phyloP scores from a whole-genome alignment of 2,888 invertebrate genomes.

The Brachypalpus laphriformis region DNA sequence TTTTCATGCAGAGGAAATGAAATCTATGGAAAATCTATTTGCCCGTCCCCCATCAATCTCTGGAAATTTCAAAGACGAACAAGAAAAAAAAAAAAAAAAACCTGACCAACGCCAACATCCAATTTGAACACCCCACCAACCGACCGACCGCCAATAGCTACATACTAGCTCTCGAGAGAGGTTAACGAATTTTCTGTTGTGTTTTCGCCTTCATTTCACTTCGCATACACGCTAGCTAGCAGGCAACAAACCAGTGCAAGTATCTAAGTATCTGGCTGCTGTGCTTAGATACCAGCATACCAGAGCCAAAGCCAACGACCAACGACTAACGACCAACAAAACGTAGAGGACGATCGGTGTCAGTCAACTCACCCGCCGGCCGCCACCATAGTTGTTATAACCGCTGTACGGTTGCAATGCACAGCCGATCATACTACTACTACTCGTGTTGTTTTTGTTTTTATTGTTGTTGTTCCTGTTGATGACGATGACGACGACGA shows the following conservation, averaged over 20 bases:
- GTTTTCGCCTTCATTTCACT: slow-evolving; percentile 69
- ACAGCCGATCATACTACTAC: slow-evolving; percentile 30
- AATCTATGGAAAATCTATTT: slow-evolving; percentile 5
- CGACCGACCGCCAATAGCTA: slow-evolving; percentile 1
- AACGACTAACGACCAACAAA: slow-evolving; percentile 54
- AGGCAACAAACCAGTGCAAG: slow-evolving; percentile 50
- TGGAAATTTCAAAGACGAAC: background rate
- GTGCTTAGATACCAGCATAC: slow-evolving; percentile 64
- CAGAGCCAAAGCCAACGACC: slow-evolving; percentile 33
- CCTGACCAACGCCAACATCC: slow-evolving; percentile 68
- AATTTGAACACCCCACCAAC: slow-evolving; percentile 16
- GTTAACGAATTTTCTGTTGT: slow-evolving; percentile 55
- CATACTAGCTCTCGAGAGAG: slow-evolving; percentile 18
- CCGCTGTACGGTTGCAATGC: slow-evolving; percentile 46
- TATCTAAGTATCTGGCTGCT: slow-evolving; percentile 51
- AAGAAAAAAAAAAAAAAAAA: slow-evolving; percentile 27
- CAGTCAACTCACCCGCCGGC: slow-evolving; percentile 70
- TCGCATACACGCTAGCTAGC: slow-evolving; percentile 28
- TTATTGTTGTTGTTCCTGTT: slow-evolving; percentile 14
- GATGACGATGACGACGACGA: slow-evolving; percentile 14
- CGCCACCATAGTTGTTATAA: slow-evolving; percentile 59
- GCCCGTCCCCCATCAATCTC: background rate
- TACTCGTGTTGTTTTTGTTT: slow-evolving; percentile 15
- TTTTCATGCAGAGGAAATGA: background rate
- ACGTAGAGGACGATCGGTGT: slow-evolving; percentile 71